These are phyloP conservation scores for Petroica traversi DNA, from an alignment of 2,113 vertebrate species.

Conservation along the genomic window DNA sequence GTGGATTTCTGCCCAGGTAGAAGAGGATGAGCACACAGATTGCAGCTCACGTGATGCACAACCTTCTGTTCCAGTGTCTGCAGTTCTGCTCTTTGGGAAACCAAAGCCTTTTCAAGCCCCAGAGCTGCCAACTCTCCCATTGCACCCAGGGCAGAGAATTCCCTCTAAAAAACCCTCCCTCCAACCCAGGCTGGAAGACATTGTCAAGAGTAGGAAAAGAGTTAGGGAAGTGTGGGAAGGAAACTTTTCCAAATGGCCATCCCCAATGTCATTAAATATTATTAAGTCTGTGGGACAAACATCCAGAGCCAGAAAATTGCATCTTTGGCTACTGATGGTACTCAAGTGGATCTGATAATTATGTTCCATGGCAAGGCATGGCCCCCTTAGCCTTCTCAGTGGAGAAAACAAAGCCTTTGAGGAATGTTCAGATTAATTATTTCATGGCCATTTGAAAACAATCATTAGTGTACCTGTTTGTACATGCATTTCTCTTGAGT, in stretches of 20 bases:
- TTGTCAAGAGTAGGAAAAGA: not conserved
- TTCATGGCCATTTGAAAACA: not conserved
- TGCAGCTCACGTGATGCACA: not conserved
- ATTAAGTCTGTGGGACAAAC: not conserved
- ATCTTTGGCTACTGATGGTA: not conserved
- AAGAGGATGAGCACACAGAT: not conserved
- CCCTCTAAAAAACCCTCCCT: not conserved
- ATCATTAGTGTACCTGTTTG: not conserved
- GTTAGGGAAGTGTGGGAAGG: not conserved
- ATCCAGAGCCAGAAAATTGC: not conserved
- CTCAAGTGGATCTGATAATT: not conserved
- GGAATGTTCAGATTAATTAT: not conserved
- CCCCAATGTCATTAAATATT: not conserved
- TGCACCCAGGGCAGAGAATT: not conserved
- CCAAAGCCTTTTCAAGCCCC: not conserved
- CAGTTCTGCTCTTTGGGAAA: not conserved
- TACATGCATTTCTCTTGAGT: not conserved
- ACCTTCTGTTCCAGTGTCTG: constrained; percentile 1
- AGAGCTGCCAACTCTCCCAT: not conserved
- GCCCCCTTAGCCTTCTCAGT: not conserved
- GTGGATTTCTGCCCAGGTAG: constrained; percentile 60
- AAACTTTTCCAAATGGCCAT: not conserved
- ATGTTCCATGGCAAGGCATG: not conserved
- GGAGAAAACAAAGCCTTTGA: not conserved
- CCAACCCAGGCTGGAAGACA: accelerated